A percentile compares a stretch with the other conserved stretches of the same genome.
Conservation (phyloP, 2,797 vertebrate species). For the Basileuterus tristriatus region DNA sequence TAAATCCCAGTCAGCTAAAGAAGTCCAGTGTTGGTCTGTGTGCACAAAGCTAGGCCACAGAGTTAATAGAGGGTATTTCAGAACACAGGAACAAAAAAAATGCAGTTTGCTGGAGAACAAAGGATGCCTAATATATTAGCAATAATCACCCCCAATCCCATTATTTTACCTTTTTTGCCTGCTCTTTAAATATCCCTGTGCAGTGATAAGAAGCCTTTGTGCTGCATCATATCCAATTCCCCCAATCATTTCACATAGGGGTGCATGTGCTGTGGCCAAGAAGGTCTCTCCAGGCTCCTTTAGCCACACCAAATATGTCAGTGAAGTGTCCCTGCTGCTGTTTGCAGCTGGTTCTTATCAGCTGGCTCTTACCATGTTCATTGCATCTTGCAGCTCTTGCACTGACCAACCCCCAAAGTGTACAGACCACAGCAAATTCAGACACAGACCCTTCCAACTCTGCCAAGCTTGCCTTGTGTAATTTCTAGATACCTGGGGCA, state of each 20-base stretch:
- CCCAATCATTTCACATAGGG: neutral
- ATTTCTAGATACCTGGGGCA: neutral
- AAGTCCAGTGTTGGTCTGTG: neutral
- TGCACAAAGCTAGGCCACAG: neutral
- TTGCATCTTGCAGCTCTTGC: neutral
- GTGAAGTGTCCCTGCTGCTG: neutral
- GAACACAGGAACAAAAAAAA: neutral
- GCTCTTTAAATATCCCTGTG: neutral
- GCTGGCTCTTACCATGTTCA: neutral
- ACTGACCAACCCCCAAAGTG: neutral
- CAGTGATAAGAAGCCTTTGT: neutral
- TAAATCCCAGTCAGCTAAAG: neutral
- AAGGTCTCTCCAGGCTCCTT: neutral
- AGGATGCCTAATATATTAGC: neutral
- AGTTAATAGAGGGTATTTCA: neutral
- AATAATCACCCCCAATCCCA: neutral
- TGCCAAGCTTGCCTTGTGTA: neutral
- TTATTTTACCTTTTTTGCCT: neutral
- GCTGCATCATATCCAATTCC: neutral
- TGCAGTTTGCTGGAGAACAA: neutral
- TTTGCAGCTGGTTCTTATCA: neutral
- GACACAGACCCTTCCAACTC: neutral
- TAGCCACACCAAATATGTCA: neutral
- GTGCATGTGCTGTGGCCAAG: neutral
- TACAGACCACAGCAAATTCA: neutral